Evolutionary conservation across 2,797 vertebrate species (phyloP), one percentile per base, ranked within the genome.

Genomic region (Smutsia gigantea): DNA sequence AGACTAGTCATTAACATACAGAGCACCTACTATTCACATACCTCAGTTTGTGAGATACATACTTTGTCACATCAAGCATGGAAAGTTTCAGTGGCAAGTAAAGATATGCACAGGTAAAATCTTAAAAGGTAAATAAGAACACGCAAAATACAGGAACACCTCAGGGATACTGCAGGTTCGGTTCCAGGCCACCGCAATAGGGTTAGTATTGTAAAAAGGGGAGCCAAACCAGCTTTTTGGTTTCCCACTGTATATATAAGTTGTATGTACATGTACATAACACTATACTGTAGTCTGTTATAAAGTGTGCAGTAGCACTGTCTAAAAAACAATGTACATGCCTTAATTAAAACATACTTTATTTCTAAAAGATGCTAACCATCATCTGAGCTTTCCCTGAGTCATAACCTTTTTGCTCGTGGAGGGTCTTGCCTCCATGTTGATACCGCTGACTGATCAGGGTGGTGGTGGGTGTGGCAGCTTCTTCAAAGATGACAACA

Each of bases 31-130:
- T 75, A 74, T 57, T 81, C 55, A 72, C 34, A 71, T 63, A 23
- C 53, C 29, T 63, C 39, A 71, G 57, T 37, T n/a, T 84, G 13
- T 55, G 34, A 74, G 53, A 87, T 51, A 69, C 0, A 84, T 8
- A 69, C 12, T 78, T 92, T 75, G 31, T 89, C 63, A 74, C 8
- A 77, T 87, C 51, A 57, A 85, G 84, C 27, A 81, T 19, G 46
- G 61, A 55, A 79, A 93, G 79, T 85, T 92, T 95, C 93, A 96
- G 39, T 68, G 42, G 27, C 34, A 79, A 81, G 66, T 93, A 53
- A 86, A 96, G n/a, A 88, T 31, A 77, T 4, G 93, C 1, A 39
- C 13, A 49, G 19, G 34, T 53, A 92, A 81, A 93, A 93, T 95
- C 77, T 74, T 74, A 66, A 66, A 71, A 90, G 68, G 37, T 87